Evolutionary conservation across 2,797 vertebrate genomes (phyloP), one percentile per base, ranked within the genome.

Genomic region (Micromesistius poutassou): DNA sequence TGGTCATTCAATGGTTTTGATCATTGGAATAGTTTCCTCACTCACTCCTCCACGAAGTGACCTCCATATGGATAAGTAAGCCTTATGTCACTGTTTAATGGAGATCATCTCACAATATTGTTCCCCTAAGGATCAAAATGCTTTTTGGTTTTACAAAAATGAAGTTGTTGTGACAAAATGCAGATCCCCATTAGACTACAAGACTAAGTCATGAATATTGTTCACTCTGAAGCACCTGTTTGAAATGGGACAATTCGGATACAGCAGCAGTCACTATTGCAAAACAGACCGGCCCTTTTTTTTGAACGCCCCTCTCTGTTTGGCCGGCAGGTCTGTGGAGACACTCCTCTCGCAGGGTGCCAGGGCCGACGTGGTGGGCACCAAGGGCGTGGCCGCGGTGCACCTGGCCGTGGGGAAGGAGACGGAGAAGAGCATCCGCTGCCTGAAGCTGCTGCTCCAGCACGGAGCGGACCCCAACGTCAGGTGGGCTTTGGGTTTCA

Each of bases 401-500:
- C 96, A 96, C 77, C 55, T 96, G 85, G 95, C 96, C 0, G 94
- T 92, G 0, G 93, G 96, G 5, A 94, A 93, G 87, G 94, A 95
- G 83, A 92, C 88, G 0, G 94, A 95, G 75, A 94, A 93, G 71
- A 94, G 92, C 31, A 88, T 91, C 1, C 89, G 92, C 0, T 95
- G 95, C 78, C 90, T 97, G 14, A 90, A 88, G 74, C 87, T 93
- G 38, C 81, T 97, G 72, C 89, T 97, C 72, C 93, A 92, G 73
- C 22, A 88, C 5, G 93, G 94, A 6, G 95, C 94, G 0, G 90
- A 97, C 83, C 95, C 96, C 0, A 95, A 95, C 31, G 73, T 90
- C 77, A 94, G 94, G 97, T 97, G 87, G 38, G 14, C 35, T 13
- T 38, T 10, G 72, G 0, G 5, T n/a, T n/a, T 62, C 19, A 10